These are phyloP conservation scores for Rhinogobius similis DNA, from an alignment of 2,113 vertebrate species.

Conservation along the genomic window DNA sequence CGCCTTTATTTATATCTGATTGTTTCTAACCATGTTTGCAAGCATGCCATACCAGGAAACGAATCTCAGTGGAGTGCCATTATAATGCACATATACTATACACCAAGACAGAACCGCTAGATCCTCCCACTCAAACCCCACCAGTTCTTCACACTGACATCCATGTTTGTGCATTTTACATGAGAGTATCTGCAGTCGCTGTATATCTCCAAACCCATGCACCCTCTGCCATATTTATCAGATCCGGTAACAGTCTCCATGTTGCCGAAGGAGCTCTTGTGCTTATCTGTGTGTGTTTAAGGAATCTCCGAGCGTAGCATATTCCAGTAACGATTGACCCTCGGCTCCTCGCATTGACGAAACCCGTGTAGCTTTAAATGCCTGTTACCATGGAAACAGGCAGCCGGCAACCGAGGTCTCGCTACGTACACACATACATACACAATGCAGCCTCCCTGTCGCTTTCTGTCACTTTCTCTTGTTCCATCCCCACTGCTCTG, in stretches of 20 bases:
- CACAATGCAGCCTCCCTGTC: slow-evolving; percentile 62
- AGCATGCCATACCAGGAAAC: neutral
- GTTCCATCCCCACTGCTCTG: slow-evolving; percentile 31
- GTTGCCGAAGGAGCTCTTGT: slow-evolving; percentile 7
- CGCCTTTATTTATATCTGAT: neutral
- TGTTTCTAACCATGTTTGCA: neutral
- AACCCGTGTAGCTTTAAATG: slow-evolving; percentile 73
- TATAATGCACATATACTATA: slow-evolving; percentile 51
- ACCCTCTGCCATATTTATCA: neutral
- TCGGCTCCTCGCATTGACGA: slow-evolving; percentile 59
- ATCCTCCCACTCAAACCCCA: slow-evolving; percentile 40
- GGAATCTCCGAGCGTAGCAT: slow-evolving; percentile 20
- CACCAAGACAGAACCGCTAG: slow-evolving; percentile 28
- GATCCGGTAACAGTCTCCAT: slow-evolving; percentile 8
- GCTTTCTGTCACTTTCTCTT: slow-evolving; percentile 35
- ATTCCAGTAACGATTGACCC: slow-evolving; percentile 59
- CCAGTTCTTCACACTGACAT: neutral
- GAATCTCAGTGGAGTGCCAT: slow-evolving; percentile 3
- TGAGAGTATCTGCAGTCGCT: neutral
- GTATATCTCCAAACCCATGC: neutral
- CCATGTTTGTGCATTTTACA: slow-evolving; percentile 1
- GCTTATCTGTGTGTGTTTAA: slow-evolving; percentile 16
- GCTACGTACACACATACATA: slow-evolving; percentile 27
- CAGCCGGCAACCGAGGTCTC: slow-evolving; percentile 65
- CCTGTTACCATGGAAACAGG: slow-evolving; percentile 82